phyloP scores from a whole-genome alignment of 2,888 invertebrate genomes.

The Drosophila lutescens region DNA sequence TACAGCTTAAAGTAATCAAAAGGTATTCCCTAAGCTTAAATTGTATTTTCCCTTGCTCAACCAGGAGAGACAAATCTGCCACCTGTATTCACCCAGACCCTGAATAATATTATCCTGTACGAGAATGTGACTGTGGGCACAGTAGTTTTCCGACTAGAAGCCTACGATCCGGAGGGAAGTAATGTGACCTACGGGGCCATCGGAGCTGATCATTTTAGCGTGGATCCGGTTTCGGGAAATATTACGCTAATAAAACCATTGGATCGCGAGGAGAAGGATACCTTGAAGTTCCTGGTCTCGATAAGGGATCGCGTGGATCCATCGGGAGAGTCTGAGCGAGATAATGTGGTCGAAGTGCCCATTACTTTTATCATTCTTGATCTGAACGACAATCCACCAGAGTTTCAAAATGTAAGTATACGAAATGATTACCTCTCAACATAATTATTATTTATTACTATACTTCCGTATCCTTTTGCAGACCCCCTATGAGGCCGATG shows the following conservation, averaged over 20 bases:
- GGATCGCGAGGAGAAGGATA: constrained; percentile 93
- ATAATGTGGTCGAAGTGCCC: constrained; percentile 90
- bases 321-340: constrained; percentile 86
- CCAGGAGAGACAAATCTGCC: constrained; percentile 86
- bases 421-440: neutral
- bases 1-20: neutral
- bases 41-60: neutral
- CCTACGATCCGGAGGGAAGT: constrained; percentile 92
- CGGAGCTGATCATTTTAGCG: constrained; percentile 92
- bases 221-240: constrained; percentile 90
- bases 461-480: constrained; percentile 77
- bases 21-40: too few relatives aligned
- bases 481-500: constrained; percentile 92
- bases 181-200: constrained; percentile 89
- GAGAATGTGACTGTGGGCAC: constrained; percentile 92
- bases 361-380: constrained; percentile 93
- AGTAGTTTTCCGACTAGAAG: constrained; percentile 91
- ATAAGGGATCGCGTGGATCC: constrained; percentile 90
- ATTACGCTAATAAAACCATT: constrained; percentile 91
- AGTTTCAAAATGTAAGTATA: constrained; percentile 89
- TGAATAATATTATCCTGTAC: constrained; percentile 90
- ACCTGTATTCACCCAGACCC: constrained; percentile 90
- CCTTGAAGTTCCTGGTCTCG: constrained; percentile 91
- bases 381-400: constrained; percentile 94
- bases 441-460: too few relatives aligned